Base-by-base conservation (phyloP, 1,140 invertebrate species). In the Euwallacea similis region DNA sequence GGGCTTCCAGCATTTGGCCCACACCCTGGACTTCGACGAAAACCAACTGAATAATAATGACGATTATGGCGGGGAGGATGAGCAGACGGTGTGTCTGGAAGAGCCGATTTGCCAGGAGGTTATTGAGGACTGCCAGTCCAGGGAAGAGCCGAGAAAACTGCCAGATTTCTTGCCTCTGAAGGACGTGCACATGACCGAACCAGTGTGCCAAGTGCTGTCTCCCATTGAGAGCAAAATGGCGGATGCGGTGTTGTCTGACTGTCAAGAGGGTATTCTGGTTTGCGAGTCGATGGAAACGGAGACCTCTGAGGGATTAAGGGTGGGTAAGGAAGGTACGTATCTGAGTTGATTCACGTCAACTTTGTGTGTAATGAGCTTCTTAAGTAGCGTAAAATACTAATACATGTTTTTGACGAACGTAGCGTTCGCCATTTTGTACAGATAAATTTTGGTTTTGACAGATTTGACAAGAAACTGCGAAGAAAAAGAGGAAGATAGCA, bases 1-100 rank as follows among this genome's bases (percentile, higher is more conserved):
- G 7, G 90, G 90, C 42, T 88, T 89, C 76, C 87, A 88, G 77
- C 87, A 87, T 78, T 81, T 87, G 73, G 86, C 86, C 7, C 85
- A 87, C 70, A 86, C 85, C 55, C 79, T 87, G 71, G 83, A 81
- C 71, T 76, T 73, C 42, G 72, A 71, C 44, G 62, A 69, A 33
- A 71, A 75, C 7, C 43, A 56, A 10, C 33, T 73, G 33, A 77
- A 75, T 50, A 72, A 74, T 41, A 64, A 70, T 46, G 63, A 71
- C 8, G 42, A 65, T 16, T 58, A 16, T 65, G 61, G 59, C 1
- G 69, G 21, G 4, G 21, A 33, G 21, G 21, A 2, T 33, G 21
- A 33, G 4, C 21, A 33, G 21, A 33, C 21, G 21, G 21, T 33
- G 21, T 33, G 21, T 33, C 21, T 33, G 21, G 21, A 33, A 2